Conservation (phyloP, 2,888 invertebrate genomes). For the Escarpia spicata region DNA sequence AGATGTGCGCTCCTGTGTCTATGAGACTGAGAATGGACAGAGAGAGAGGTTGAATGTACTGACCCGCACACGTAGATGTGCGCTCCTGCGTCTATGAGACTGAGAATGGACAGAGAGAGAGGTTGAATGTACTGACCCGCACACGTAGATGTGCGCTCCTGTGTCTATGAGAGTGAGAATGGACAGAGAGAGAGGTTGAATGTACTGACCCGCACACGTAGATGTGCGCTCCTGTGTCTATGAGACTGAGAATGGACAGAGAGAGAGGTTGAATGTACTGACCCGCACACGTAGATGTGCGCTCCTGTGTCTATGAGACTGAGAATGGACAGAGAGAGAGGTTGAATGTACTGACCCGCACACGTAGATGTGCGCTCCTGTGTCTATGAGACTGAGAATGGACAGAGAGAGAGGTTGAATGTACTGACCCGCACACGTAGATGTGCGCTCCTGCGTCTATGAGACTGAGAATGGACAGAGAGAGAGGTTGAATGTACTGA, state of each 20-base stretch:
- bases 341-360: conserved; percentile 78
- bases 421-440: conserved; percentile 90
- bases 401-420: too few relatives aligned
- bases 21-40: conserved; percentile 70
- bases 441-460: conserved; percentile 95
- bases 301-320: conserved; percentile 89
- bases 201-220: conserved; percentile 90
- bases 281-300: conserved; percentile 97
- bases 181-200: too few relatives aligned
- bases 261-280: conserved; percentile 39
- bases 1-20: conserved; percentile 94
- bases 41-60: neutral
- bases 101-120: too few relatives aligned
- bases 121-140: conserved; percentile 76
- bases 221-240: conserved; percentile 94
- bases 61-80: conserved; percentile 98
- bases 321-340: too few relatives aligned
- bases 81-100: conserved; percentile 89
- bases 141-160: conserved; percentile 96
- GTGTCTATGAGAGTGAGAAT: conserved; percentile 78
- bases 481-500: conserved; percentile 61
- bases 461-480: conserved; percentile 63
- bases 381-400: conserved; percentile 76
- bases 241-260: conserved; percentile 66
- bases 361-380: conserved; percentile 95